Evolutionary conservation across 2,797 vertebrate genomes (phyloP), one percentile per base, ranked within the genome.

Genomic region (Lerista edwardsae): DNA sequence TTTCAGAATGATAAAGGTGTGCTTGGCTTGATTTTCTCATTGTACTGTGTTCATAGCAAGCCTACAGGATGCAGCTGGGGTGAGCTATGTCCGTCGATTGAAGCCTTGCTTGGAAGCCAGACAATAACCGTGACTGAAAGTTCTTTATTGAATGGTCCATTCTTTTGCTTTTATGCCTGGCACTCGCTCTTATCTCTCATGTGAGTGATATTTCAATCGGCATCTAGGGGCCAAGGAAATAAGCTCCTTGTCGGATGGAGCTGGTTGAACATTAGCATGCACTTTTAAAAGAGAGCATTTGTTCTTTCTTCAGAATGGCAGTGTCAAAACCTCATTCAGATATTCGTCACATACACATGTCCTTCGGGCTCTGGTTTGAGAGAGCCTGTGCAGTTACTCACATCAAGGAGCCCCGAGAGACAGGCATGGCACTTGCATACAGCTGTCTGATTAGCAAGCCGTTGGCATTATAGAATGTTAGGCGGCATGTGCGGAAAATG

Each of bases 151-250:
- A 86, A 75, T 44, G 80, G 55, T 76, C 90, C 74, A 2, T 71
- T 84, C 77, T 88, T 11, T 75, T 83, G 39, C 41, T 57, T 77
- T 64, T 75, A 72, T 86, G 79, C 55, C 78, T 90, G 83, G 51
- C 90, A 75, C 84, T 67, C 75, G 34, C 57, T 88, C 71, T 90
- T 88, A 64, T 79, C 21, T 34, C 89, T 92, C 84, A 51, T 67
- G 71, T 68, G 78, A 55, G 3, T 82, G 74, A 80, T 84, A 57
- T 86, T 78, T 92, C 77, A 88, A 77, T 82, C 64, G 57, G 76
- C 61, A 6, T 91, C 85, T 73, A 62, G 85, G 88, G 91, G 78
- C 87, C 86, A 79, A 87, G 27, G 5, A 85, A 86, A 73, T 84
- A 67, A 75, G 36, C 31, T 55, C 57, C 69, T 59, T 65, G 86